Evolutionary conservation across 2,888 invertebrate genomes (phyloP), one percentile per base, ranked within the genome.

Genomic region (Deilephila elpenor): DNA sequence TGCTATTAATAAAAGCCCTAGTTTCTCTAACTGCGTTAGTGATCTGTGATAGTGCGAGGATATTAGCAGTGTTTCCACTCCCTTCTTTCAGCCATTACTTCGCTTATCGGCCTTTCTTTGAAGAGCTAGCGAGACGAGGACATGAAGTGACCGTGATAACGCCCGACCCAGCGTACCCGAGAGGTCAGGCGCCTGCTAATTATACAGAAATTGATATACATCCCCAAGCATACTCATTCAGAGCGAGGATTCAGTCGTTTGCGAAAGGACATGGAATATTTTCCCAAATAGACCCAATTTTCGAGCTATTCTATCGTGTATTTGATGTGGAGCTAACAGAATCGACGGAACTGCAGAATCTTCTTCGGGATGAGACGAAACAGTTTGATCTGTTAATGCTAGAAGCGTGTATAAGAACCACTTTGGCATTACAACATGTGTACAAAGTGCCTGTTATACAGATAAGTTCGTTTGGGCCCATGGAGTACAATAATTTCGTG

Each of bases 361-460:
- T 87, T 17, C 73, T 89, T 0, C 75, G 74, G 4, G 73, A 79
- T 11, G 81, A 78, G 19, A 74, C 78, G 34, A 71, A 60, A 19
- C 60, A 71, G 25, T 88, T 84, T 76, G 76, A 91, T 82, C 73
- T 91, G 6, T 7, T 91, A 1, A 56, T 91, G 0, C 5, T 82
- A 5, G 90, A 90, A 83, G 84, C 86, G 14, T 82, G 75, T 73
- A 59, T 77, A 0, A 77, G 81, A 71, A 77, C 84, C 5, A 77
- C 82, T 0, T 74, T 89, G 44, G 81, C 80, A 1, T 81, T 85
- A n/a, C 79, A 86, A 0, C 83, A 90, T 72, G n/a, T 86, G 3
- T 85, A 80, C 56, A 84, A 90, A 70, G 85, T 76, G 0, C 90
- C 91, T 3, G 82, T 85, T 0, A 91, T 91, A 17, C 81, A 82